Evolutionary conservation across 2,888 invertebrate genomes (phyloP).

Genomic region (Hyposoter dolosus): DNA sequence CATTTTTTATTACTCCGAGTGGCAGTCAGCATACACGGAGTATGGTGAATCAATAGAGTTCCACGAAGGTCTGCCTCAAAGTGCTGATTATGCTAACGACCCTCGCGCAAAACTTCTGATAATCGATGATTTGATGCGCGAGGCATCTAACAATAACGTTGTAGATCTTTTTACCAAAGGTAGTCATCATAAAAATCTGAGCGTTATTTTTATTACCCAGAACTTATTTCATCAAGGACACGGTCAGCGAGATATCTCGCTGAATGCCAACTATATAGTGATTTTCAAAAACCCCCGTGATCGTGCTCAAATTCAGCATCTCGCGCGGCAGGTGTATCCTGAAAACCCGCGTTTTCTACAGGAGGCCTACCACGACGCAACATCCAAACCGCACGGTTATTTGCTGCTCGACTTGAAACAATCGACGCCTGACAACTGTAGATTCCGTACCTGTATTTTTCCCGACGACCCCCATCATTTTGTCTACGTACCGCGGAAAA

Average conservation of each 20-base stretch:
- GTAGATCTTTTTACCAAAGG: too few relatives aligned
- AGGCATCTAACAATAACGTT: too few relatives aligned
- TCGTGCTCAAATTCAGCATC: not conserved
- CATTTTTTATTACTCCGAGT: slow-evolving; percentile 10
- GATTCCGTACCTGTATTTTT: slow-evolving; percentile 23
- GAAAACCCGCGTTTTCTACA: slow-evolving; percentile 56
- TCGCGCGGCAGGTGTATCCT: too few relatives aligned
- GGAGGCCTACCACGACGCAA: slow-evolving; percentile 61
- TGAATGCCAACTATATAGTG: not conserved
- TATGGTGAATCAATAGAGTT: too few relatives aligned
- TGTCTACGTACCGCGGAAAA: too few relatives aligned
- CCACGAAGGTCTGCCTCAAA: not conserved
- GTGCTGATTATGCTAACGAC: slow-evolving; percentile 16
- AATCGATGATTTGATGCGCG: too few relatives aligned
- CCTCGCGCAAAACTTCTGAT: not conserved
- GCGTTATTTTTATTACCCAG: too few relatives aligned
- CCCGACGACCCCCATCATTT: too few relatives aligned
- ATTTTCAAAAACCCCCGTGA: not conserved
- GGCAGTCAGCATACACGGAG: not conserved
- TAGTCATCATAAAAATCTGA: too few relatives aligned
- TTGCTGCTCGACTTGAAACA: too few relatives aligned
- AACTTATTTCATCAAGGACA: not conserved
- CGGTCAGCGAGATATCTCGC: not conserved
- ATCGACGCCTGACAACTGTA: slow-evolving; percentile 39
- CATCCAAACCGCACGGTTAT: slow-evolving; percentile 50